Evolutionary conservation across 2,797 vertebrate genomes (phyloP), one percentile per base, ranked within the genome.

Genomic region (Bryconaethiops microstoma): DNA sequence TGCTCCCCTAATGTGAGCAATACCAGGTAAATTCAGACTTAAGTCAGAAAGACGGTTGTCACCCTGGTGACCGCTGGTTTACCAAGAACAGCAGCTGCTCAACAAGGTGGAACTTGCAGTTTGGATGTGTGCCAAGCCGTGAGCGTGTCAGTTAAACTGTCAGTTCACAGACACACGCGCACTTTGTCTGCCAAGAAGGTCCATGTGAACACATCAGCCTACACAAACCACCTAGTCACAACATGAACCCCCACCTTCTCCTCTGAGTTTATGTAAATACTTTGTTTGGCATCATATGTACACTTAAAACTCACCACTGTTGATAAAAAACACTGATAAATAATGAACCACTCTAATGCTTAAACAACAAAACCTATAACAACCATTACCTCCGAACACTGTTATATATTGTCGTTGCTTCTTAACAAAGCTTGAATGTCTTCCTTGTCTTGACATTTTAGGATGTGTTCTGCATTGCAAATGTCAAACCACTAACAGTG

Each of bases 121-220:
- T 7, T 79, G 64, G 40, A 64, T 29, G 1, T 10, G 25, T 86
- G 85, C 48, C 86, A 87, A n/a, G 2, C 6, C 52, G 60, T 76
- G 74, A 79, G 77, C 59, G 74, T 23, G 67, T 63, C 73, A 69
- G 78, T 82, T 65, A 57, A 87, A 87, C 88, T 62, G 83, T 79
- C 14, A 60, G 35, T 60, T 8, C 42, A 14, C 63, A 54, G 21
- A 13, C 52, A 67, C 40, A 54, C 39, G 57, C 16, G 29, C 64
- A 69, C 50, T 17, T 55, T 12, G 45, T 57, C 73, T 52, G 29
- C 23, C 64, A 72, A 45, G 39, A 45, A 68, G n/a, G 2, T 68
- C 40, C 40, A 68, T 1, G n/a, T 45, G 64, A 21, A 65, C 59
- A 48, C 29, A 35, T n/a, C 63, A 54, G 48, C 21, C 67, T 48